These are phyloP conservation scores for Drosophila diplacantha DNA, from an alignment of 2,888 invertebrate genomes.

Conservation along the genomic window DNA sequence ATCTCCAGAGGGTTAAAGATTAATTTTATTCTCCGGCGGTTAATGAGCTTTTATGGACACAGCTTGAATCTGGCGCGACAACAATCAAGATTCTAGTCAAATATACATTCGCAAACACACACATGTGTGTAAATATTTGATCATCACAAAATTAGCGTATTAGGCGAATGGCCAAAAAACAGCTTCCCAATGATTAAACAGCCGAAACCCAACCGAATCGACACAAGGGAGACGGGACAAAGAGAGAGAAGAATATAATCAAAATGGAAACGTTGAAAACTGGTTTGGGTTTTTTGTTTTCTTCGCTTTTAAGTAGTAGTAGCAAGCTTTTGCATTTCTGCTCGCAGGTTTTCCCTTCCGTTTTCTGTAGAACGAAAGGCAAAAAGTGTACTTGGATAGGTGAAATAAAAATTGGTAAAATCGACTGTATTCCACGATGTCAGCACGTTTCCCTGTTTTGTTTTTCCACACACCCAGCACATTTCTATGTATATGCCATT, in stretches of 20 bases:
- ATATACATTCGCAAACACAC: conserved; percentile 4
- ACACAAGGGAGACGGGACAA: conserved; percentile 4
- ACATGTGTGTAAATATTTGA: conserved; percentile 29
- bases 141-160: conserved; percentile 20
- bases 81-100: conserved; percentile 17
- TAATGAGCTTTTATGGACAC: conserved; percentile 24
- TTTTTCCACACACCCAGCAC: conserved; percentile 1
- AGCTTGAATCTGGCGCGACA: conserved; percentile 34
- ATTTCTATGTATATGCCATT: conserved; percentile 2
- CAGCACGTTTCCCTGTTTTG: conserved; percentile 32
- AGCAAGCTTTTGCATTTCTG: conserved; percentile 2
- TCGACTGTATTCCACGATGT: conserved; percentile 23
- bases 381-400: conserved; percentile 10
- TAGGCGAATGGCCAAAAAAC: conserved; percentile 15
- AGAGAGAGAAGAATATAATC: conserved; percentile 9
- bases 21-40: conserved; percentile 17
- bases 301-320: conserved; percentile 5
- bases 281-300: conserved; percentile 7
- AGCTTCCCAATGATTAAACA: conserved; percentile 20
- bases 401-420: conserved; percentile 18
- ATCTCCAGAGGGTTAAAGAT: conserved; percentile 22
- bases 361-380: conserved; percentile 14
- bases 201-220: conserved; percentile 3
- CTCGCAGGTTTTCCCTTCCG: not conserved
- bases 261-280: conserved; percentile 13